Evolutionary conservation across 2,797 vertebrate species (phyloP), one percentile per base, ranked within the genome.

Genomic region (Halcyon leucocephala): DNA sequence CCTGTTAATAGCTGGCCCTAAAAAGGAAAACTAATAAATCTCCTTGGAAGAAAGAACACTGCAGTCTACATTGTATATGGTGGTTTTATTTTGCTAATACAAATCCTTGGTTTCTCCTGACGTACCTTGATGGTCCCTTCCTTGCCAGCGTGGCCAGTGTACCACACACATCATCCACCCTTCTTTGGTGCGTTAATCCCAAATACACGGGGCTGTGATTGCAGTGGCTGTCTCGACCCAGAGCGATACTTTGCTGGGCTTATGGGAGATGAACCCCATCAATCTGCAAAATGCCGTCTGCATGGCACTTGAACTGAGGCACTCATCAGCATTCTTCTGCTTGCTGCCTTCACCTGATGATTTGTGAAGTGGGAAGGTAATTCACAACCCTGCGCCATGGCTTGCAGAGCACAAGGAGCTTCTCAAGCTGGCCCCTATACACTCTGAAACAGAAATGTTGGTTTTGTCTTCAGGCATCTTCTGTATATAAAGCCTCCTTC

Each of bases 381-480:
- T 31, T 77, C 74, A 29, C 39, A 91, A 0, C 39, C 29, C 39
- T 15, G 31, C 3, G 3, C 64, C 5, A 29, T 15, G 51, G 51
- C 26, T 52, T 29, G 26, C 51, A 52, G 51, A 29, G 51, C 51
- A 52, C 51, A 49, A 13, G 7, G 51, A 52, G 79, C 52, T 81
- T 66, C 76, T 84, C 0, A 0, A 44, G 54, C 64, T 4, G 2
- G 19, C 44, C 35, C 66, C 39, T 0, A 0, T 25, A 9, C 0
- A 1, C 52, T 37, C 28, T 12, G 37, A 61, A 87, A 12, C 60
- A 42, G 70, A 76, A 84, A 28, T 3, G 48, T 51, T 80, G 37
- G 8, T 35, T 95, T 82, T 55, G 44, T 64, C 64, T 80, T 61
- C 16, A 17, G 39, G 29, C 11, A 26, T 46, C 20, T 94, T 67